phyloP scores from a whole-genome alignment of 2,888 invertebrate species.

The Eupithecia dodoneata region DNA sequence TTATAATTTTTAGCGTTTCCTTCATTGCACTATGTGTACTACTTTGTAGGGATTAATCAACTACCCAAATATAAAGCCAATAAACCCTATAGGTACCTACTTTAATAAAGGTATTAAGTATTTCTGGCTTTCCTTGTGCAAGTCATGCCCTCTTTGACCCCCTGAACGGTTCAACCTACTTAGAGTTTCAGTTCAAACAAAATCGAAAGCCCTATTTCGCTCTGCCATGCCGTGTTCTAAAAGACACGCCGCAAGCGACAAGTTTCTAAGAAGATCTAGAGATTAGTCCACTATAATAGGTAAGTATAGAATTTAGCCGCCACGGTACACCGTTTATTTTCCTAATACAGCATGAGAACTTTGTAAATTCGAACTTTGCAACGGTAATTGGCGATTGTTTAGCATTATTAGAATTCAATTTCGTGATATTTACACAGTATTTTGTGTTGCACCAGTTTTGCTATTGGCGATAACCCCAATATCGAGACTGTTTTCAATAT shows the following conservation, averaged over 20 bases:
- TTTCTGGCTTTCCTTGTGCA: slow-evolving; percentile 1
- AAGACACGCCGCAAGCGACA: slow-evolving; percentile 70
- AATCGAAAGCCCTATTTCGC: slow-evolving; percentile 53
- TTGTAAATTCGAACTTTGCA: slow-evolving; percentile 62
- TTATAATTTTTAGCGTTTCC: not conserved
- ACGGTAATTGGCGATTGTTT: slow-evolving; percentile 71
- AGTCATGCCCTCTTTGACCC: slow-evolving; percentile 8
- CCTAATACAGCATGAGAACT: slow-evolving; percentile 66
- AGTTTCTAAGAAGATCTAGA: slow-evolving; percentile 70
- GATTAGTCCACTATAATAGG: slow-evolving; percentile 61
- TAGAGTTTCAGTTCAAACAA: slow-evolving; percentile 20
- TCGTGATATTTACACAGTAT: slow-evolving; percentile 57
- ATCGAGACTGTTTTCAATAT: slow-evolving; percentile 13
- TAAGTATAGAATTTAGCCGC: slow-evolving; percentile 52
- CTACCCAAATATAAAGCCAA: not conserved
- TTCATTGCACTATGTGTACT: not conserved
- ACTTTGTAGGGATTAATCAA: not conserved
- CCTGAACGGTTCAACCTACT: slow-evolving; percentile 18
- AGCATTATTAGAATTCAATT: slow-evolving; percentile 62
- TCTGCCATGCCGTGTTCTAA: slow-evolving; percentile 66
- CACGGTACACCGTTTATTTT: slow-evolving; percentile 57
- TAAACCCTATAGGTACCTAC: too few species aligned
- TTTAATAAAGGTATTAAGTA: not conserved
- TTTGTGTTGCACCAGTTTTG: slow-evolving; percentile 38
- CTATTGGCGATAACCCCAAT: slow-evolving; percentile 30